A percentile compares a stretch with the other conserved stretches of the same genome.
These are phyloP conservation scores for Leucophora obtusa DNA, from an alignment of 2,888 invertebrate genomes.

Conservation along the genomic window DNA sequence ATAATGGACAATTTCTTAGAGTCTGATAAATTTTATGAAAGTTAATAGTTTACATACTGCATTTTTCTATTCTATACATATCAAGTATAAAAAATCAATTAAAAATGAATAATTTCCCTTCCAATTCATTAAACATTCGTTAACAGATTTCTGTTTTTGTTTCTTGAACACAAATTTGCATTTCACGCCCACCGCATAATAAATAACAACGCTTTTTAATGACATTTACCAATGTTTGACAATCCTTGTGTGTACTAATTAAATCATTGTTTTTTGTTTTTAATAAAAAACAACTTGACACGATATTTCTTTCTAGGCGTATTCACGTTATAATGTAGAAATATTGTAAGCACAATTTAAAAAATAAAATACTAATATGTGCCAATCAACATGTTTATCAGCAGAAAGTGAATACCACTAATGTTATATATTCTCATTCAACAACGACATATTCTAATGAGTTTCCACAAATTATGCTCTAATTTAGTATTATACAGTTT, in stretches of 20 bases:
- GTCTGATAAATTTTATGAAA: too few species aligned
- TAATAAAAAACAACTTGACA: slow-evolving; percentile 39
- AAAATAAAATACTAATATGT: too few species aligned
- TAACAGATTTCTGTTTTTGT: not conserved
- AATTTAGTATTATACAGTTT: slow-evolving; percentile 24
- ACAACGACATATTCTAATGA: slow-evolving; percentile 42
- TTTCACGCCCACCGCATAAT: slow-evolving; percentile 32
- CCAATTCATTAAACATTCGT: slow-evolving; percentile 43
- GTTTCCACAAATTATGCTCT: slow-evolving; percentile 52
- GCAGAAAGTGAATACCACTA: slow-evolving; percentile 12
- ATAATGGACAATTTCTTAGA: too few species aligned
- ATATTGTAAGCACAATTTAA: too few species aligned
- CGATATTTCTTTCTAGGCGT: not conserved
- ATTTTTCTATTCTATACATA: too few species aligned
- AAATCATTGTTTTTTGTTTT: slow-evolving; percentile 49
- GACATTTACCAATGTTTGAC: slow-evolving; percentile 44
- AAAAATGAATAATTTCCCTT: not conserved
- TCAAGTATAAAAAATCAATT: not conserved
- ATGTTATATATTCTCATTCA: slow-evolving; percentile 3
- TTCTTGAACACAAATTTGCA: slow-evolving; percentile 3
- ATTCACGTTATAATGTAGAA: not conserved
- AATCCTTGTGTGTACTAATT: slow-evolving; percentile 44
- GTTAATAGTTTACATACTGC: too few species aligned
- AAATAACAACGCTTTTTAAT: slow-evolving; percentile 25
- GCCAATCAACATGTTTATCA: too few species aligned